Conservation (phyloP, 1,140 invertebrate species). For the Trichonephila clavata region DNA sequence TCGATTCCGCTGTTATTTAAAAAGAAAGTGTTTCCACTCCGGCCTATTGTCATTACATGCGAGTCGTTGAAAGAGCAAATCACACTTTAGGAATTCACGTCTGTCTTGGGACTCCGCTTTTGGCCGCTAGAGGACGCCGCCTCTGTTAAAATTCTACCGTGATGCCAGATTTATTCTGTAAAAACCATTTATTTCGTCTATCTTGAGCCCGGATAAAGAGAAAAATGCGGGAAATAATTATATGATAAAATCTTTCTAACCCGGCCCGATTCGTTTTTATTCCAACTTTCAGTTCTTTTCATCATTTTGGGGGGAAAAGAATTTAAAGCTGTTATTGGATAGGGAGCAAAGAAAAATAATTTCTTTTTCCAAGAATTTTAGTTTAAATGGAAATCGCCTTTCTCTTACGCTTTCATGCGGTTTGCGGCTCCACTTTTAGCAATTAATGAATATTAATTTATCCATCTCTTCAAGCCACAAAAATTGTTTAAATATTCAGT, state of each 20-base stretch:
- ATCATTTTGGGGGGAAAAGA: conserved; percentile 42
- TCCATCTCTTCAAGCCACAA: not conserved
- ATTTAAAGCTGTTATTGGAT: conserved; percentile 63
- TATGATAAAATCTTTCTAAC: conserved; percentile 67
- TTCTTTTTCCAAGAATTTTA: conserved; percentile 32
- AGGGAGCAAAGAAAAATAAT: conserved; percentile 49
- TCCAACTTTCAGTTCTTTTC: conserved; percentile 60
- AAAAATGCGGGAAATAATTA: conserved; percentile 73
- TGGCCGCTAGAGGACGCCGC: conserved; percentile 40
- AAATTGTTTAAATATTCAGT: conserved; percentile 28
- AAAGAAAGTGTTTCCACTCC: conserved; percentile 71
- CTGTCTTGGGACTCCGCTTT: conserved; percentile 65
- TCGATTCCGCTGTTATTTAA: conserved; percentile 57
- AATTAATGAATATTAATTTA: conserved; percentile 52
- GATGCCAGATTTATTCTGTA: conserved; percentile 68
- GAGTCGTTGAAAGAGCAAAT: conserved; percentile 72
- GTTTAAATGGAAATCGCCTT: conserved; percentile 38
- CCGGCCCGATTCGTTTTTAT: conserved; percentile 65
- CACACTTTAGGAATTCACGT: conserved; percentile 74
- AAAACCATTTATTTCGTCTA: conserved; percentile 73
- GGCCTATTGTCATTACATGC: conserved; percentile 72
- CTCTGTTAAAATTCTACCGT: conserved; percentile 59
- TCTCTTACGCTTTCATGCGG: not conserved
- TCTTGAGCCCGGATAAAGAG: conserved; percentile 63
- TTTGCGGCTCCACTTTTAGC: not conserved